A percentile compares a stretch with the other conserved stretches of the same genome.
These are phyloP conservation scores for Hystrix brachyura DNA, from an alignment of 2,113 vertebrate genomes.

Conservation along the genomic window DNA sequence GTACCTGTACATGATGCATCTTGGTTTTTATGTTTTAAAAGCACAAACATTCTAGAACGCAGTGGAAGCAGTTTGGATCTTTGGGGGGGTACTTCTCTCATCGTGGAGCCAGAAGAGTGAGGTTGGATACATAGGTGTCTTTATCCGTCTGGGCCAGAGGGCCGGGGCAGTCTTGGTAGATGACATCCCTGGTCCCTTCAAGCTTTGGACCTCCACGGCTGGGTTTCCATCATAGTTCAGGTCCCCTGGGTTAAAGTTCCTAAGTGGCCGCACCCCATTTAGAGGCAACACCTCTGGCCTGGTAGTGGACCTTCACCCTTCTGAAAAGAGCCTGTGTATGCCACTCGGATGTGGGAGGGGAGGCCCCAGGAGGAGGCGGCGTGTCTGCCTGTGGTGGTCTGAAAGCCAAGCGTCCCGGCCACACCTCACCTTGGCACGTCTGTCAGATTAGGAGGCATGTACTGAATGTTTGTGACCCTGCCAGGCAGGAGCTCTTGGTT, in stretches of 20 bases:
- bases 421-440: not conserved
- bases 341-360: not conserved
- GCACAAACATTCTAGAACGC: not conserved
- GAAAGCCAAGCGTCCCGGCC: not conserved
- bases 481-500: not conserved
- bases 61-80: not conserved
- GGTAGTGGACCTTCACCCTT: too few relatives aligned
- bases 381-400: not conserved
- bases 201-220: not conserved
- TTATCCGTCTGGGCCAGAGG: not conserved
- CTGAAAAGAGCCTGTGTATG: not conserved
- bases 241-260: not conserved
- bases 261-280: too few relatives aligned
- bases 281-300: not conserved
- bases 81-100: too few relatives aligned
- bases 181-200: not conserved
- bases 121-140: not conserved
- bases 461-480: fast-evolving
- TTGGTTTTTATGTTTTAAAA: not conserved
- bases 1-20: too few relatives aligned
- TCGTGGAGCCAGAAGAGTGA: not conserved
- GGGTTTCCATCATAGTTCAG: not conserved
- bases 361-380: not conserved
- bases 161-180: not conserved
- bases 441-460: not conserved